A percentile compares a stretch with the other conserved stretches of the same genome.
Conservation (phyloP, 2,113 vertebrate species). For the Brachypodius melanocephalos region DNA sequence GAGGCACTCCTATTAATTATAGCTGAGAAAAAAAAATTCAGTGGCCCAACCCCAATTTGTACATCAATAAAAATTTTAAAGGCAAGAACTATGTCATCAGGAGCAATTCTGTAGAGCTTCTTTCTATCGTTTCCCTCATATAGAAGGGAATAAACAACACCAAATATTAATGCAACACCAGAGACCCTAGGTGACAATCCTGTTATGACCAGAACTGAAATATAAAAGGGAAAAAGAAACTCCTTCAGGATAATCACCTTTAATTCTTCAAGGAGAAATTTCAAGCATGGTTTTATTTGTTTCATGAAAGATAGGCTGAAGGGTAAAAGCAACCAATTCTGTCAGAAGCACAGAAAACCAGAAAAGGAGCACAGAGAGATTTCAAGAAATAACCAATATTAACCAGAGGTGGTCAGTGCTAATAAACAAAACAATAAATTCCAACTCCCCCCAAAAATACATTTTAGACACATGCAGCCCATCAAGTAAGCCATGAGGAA, state of each 20-base stretch:
- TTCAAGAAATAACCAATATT: neutral
- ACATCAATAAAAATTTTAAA: neutral
- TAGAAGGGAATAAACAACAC: neutral
- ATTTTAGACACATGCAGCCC: neutral
- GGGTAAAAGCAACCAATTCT: neutral
- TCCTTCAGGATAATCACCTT: neutral
- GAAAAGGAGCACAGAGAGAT: neutral
- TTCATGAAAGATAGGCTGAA: neutral
- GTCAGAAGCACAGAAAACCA: neutral
- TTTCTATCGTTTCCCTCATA: neutral
- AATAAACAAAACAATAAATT: neutral
- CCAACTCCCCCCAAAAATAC: neutral
- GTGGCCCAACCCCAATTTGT: neutral
- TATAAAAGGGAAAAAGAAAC: neutral
- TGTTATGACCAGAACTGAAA: neutral
- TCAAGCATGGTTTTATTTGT: neutral
- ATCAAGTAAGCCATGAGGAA: neutral
- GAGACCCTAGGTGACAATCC: neutral
- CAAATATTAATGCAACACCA: neutral
- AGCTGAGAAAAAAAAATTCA: neutral
- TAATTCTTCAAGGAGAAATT: neutral
- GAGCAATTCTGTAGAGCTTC: neutral
- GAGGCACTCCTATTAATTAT: neutral
- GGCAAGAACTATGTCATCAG: neutral
- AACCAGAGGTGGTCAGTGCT: neutral